phyloP scores from a whole-genome alignment of 2,888 invertebrate species.

The Periphyllus acericola region DNA sequence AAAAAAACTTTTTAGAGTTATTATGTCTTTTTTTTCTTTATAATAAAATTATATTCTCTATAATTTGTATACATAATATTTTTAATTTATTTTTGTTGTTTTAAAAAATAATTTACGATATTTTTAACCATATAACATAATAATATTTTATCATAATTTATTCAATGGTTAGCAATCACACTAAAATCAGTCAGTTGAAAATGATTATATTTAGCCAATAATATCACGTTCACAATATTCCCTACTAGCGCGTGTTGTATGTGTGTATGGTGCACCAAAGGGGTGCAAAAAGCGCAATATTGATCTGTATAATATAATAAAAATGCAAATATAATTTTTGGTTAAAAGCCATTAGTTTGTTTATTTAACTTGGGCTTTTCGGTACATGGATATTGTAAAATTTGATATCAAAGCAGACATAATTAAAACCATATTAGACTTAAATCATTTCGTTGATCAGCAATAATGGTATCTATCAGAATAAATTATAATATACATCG shows the following conservation, averaged over 20 bases:
- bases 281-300: not conserved
- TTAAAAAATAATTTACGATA: not conserved
- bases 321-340: constrained; percentile 17
- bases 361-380: not conserved
- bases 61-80: not conserved
- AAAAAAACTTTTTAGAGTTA: no score
- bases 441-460: not conserved
- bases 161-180: not conserved
- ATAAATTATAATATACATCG: no score
- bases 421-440: not conserved
- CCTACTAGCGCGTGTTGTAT: not conserved
- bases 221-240: not conserved
- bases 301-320: not conserved
- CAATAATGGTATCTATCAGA: not conserved
- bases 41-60: not conserved
- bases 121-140: not conserved
- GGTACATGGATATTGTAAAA: not conserved
- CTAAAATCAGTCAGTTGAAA: not conserved
- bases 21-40: no score
- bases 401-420: not conserved
- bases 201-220: not conserved
- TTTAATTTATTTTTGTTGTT: not conserved
- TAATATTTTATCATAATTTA: not conserved
- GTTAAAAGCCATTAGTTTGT: constrained; percentile 11
- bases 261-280: not conserved